phyloP scores from a whole-genome alignment of 1,140 invertebrate genomes.

The Atopsyche davidsoni region DNA sequence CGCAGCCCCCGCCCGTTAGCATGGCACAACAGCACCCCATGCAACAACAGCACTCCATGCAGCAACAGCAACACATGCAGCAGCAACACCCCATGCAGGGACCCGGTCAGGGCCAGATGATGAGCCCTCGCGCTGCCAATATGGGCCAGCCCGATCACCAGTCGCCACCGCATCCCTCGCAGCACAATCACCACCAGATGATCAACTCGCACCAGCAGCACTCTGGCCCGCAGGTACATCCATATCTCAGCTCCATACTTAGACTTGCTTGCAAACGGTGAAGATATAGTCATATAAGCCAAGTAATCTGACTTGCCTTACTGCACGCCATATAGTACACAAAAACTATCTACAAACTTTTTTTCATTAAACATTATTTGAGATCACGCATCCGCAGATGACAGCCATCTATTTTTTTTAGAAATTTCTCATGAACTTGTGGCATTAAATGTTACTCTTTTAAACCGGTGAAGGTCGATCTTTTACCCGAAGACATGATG shows the following conservation, averaged over 20 bases:
- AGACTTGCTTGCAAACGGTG: too few species aligned
- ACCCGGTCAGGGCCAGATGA: conserved; percentile 34
- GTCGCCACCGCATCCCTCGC: conserved; percentile 36
- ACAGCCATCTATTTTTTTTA: too few species aligned
- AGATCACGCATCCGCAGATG: too few species aligned
- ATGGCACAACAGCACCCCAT: conserved; percentile 29
- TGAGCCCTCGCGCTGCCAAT: conserved; percentile 15
- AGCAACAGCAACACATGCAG: conserved; percentile 35
- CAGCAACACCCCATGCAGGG: conserved; percentile 44
- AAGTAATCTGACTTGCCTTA: too few species aligned
- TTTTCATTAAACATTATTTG: too few species aligned
- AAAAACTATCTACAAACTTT: too few species aligned
- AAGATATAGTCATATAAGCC: too few species aligned
- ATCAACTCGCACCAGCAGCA: conserved; percentile 33
- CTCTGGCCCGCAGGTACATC: conserved; percentile 40
- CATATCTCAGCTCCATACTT: conserved; percentile 39
- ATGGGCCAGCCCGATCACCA: conserved; percentile 36
- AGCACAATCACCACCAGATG: conserved; percentile 32
- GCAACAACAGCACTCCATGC: conserved; percentile 46
- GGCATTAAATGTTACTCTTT: too few species aligned
- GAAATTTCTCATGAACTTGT: too few species aligned
- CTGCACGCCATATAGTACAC: too few species aligned
- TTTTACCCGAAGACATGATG: too few species aligned
- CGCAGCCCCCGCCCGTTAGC: conserved; percentile 29
- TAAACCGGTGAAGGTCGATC: too few species aligned